phyloP scores from a whole-genome alignment of 2,888 invertebrate species.

The Galerucella pusilla region DNA sequence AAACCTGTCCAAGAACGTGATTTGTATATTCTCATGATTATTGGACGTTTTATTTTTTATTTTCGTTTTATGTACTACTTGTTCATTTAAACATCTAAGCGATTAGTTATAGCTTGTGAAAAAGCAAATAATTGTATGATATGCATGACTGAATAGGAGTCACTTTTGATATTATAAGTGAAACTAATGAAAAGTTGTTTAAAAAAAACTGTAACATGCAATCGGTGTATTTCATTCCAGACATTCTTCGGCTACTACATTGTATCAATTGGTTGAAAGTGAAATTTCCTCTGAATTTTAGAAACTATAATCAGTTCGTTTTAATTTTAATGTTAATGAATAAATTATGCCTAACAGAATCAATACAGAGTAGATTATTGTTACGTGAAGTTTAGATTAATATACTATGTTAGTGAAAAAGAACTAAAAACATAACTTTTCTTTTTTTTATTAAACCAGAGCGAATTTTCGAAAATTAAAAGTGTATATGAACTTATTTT shows the following conservation, averaged over 20 bases:
- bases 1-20: not conserved
- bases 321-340: too few relatives aligned
- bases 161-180: constrained; percentile 13
- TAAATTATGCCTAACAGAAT: too few relatives aligned
- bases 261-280: constrained; percentile 23
- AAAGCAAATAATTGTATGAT: constrained; percentile 20
- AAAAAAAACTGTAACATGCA: constrained; percentile 14
- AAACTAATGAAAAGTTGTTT: constrained; percentile 21
- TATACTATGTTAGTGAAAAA: too few relatives aligned
- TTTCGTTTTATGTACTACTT: constrained; percentile 11
- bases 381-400: too few relatives aligned
- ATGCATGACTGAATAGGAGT: constrained; percentile 28
- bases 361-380: too few relatives aligned
- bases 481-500: too few relatives aligned
- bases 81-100: constrained; percentile 16
- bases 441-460: too few relatives aligned
- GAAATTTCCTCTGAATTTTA: constrained; percentile 15
- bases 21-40: not conserved
- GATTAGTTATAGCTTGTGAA: constrained; percentile 19
- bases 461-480: too few relatives aligned
- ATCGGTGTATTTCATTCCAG: constrained; percentile 14
- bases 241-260: constrained; percentile 12
- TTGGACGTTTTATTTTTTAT: not conserved
- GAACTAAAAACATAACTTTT: too few relatives aligned
- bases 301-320: not conserved